A percentile compares a stretch with the other conserved stretches of the same genome.
phyloP scores from a whole-genome alignment of 2,113 vertebrate genomes.

The Odontesthes bonariensis region DNA sequence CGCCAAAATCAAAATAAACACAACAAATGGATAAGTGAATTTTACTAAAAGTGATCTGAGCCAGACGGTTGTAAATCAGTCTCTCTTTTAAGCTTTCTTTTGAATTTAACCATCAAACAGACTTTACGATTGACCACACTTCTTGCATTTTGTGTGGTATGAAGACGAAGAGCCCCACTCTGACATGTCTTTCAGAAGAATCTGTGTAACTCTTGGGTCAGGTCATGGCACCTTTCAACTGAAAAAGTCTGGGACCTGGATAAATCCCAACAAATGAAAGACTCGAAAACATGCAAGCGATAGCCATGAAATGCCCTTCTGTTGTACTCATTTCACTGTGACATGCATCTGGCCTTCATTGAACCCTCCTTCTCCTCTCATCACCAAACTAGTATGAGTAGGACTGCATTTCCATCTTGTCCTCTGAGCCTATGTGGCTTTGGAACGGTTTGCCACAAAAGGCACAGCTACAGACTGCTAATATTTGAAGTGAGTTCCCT shows the following conservation, averaged over 20 bases:
- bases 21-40: no score
- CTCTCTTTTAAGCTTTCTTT: no score
- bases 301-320: slow-evolving; percentile 29
- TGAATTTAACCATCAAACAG: no score
- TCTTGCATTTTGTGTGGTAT: not conserved
- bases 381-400: slow-evolving; percentile 34
- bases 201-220: slow-evolving; percentile 3
- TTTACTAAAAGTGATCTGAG: no score
- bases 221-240: slow-evolving; percentile 20
- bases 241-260: slow-evolving; percentile 26
- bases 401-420: slow-evolving; percentile 37
- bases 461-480: slow-evolving; percentile 61
- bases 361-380: slow-evolving; percentile 17
- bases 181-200: slow-evolving; percentile 6
- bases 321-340: slow-evolving; percentile 23
- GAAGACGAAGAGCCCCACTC: not conserved
- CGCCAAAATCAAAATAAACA: no score
- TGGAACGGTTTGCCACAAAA: slow-evolving; percentile 55
- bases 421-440: slow-evolving; percentile 46
- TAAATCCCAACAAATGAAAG: slow-evolving; percentile 25
- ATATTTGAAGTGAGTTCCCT: slow-evolving; percentile 66
- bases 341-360: slow-evolving; percentile 27
- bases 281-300: slow-evolving; percentile 27
- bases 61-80: no score
- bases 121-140: not conserved